A percentile compares a stretch with the other conserved stretches of the same genome.
Conservation (phyloP, 2,888 invertebrate species). For the Cheilosia urbana region DNA sequence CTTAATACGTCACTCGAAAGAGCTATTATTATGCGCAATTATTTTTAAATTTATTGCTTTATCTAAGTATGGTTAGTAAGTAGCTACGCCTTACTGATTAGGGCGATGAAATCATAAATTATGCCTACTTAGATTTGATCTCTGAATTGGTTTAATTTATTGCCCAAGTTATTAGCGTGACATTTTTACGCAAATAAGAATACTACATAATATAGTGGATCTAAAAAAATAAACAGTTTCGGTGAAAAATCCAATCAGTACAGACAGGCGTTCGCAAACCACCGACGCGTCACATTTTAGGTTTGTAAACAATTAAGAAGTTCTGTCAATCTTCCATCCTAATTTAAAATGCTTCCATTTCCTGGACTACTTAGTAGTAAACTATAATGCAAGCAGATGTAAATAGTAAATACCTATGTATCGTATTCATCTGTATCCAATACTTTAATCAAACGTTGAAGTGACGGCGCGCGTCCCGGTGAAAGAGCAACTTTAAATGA, state of each 20-base stretch:
- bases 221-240: neutral
- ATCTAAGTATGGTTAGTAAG: neutral
- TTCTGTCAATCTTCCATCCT: no score
- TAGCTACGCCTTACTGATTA: constrained; percentile 19
- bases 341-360: no score
- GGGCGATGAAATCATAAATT: constrained; percentile 59
- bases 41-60: constrained; percentile 54
- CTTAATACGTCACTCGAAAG: neutral
- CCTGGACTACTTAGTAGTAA: no score
- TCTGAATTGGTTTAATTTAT: constrained; percentile 51
- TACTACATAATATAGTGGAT: neutral
- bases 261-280: no score
- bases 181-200: neutral
- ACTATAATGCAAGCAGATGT: no score
- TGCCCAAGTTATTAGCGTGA: constrained; percentile 6
- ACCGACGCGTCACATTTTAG: no score
- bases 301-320: no score
- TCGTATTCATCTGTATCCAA: no score
- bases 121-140: constrained; percentile 25
- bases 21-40: constrained; percentile 40
- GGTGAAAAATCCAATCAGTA: neutral
- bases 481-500: neutral
- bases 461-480: no score
- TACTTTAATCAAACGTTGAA: no score
- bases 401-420: no score